Base-by-base conservation (phyloP, 2,888 invertebrate genomes). In the Andrena haemorrhoa region DNA sequence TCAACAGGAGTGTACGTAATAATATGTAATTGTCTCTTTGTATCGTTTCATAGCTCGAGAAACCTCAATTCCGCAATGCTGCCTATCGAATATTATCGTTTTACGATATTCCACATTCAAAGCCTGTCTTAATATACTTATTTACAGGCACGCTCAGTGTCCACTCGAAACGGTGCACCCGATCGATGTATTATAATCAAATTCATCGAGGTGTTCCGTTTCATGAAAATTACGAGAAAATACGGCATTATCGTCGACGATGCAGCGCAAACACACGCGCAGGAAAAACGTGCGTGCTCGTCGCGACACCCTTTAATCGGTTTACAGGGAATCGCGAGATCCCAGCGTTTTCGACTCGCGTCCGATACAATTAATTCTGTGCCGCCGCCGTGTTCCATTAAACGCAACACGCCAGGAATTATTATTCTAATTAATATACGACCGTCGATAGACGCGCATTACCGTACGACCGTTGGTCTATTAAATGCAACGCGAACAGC, bases 401-500 rank as follows among this genome's bases (percentile, higher is more conserved):
- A 60, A 69, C 79, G 58, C n/a, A 64, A 68, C 79, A 65, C 49
- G 69, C 49, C 51, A 53, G 61, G 66, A 74, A 66, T 82, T 79
- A 82, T 82, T 82, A 79, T 82, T 74, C 74, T 74, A 79, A 80
- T 80, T 80, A 78, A 78, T 80, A 63, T 78, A 78, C 72, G 66
- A n/a, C 61, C 31, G 33, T 20, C 78, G 51, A 75, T 68, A 63
- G 61, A 10, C 51, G 16, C 69, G 81, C 31, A 74, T 74, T 79
- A 69, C 41, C 65, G 51, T 31, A 51, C 82, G 53, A 72, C 53
- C 72, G 82, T 73, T 60, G 68, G 64, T 81, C 79, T 60, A 79
- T 79, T 82, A 82, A 79, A 70, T 47, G 66, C 49, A 53, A 65
- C 35, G 64, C 79, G 31, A 29, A n/a, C 58, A 41, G 69, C 35